Percentiles rank a stretch among this genome's conserved stretches.
phyloP scores from a whole-genome alignment of 2,797 vertebrate species.

The Lepidocolaptes lacrymiger region DNA sequence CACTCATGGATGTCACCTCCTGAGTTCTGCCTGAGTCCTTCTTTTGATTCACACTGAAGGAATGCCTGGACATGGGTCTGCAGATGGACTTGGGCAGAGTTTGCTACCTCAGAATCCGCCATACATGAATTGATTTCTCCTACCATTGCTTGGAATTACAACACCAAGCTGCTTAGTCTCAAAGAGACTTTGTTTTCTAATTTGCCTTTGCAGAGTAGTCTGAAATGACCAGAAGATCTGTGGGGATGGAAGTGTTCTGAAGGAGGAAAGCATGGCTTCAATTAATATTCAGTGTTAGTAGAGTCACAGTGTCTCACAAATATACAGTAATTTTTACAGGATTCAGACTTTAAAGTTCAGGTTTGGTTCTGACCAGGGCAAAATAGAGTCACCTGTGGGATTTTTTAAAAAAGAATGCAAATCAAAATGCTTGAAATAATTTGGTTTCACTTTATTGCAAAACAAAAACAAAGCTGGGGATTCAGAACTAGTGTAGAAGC shows the following conservation, averaged over 20 bases:
- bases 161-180: background rate
- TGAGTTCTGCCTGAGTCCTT: background rate
- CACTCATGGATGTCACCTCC: background rate
- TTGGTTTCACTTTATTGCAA: background rate
- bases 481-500: background rate
- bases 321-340: background rate
- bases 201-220: background rate
- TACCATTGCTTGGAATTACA: background rate
- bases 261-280: constrained; percentile 20
- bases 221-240: background rate
- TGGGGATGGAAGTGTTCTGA: background rate
- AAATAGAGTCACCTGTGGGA: background rate
- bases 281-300: background rate
- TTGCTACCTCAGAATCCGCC: background rate
- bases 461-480: background rate
- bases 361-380: background rate
- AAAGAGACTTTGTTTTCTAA: background rate
- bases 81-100: background rate
- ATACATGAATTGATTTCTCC: background rate
- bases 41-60: background rate
- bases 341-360: background rate
- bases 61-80: background rate
- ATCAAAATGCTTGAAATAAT: background rate
- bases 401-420: background rate
- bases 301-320: background rate